Conservation (phyloP, 2,888 invertebrate species). For the Diplolepis rosae region DNA sequence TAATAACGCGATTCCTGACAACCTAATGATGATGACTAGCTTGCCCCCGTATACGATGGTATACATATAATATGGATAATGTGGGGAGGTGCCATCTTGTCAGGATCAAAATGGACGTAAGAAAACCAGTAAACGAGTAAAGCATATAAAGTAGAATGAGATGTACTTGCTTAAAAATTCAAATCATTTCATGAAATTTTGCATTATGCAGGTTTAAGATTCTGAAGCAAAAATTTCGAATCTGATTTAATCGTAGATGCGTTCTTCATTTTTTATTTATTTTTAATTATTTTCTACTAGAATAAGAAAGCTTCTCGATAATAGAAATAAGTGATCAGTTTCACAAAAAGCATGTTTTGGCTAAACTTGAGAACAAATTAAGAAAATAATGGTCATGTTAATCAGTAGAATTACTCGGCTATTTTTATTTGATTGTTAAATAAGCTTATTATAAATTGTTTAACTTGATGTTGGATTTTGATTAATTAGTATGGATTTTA, state of each 20-base stretch:
- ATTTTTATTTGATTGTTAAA: too few relatives aligned
- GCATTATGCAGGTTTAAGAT: not conserved
- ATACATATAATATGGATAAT: constrained; percentile 67
- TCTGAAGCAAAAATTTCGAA: not conserved
- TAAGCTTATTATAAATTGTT: too few relatives aligned
- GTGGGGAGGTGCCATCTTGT: constrained; percentile 69
- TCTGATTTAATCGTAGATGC: not conserved
- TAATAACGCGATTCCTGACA: constrained; percentile 72
- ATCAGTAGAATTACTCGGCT: too few relatives aligned
- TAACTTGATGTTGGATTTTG: too few relatives aligned
- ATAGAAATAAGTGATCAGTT: too few relatives aligned
- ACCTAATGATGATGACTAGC: constrained; percentile 73
- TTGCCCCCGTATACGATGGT: constrained; percentile 63
- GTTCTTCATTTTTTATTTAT: too few relatives aligned
- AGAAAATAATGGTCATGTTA: too few relatives aligned
- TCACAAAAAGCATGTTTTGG: too few relatives aligned
- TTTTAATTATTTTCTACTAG: too few relatives aligned
- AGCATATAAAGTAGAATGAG: constrained; percentile 6
- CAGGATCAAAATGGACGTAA: constrained; percentile 54
- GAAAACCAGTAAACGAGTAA: constrained; percentile 42
- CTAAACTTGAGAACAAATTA: too few relatives aligned
- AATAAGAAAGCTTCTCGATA: too few relatives aligned
- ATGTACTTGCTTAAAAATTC: not conserved
- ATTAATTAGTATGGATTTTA: too few relatives aligned
- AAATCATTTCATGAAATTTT: not conserved